phyloP scores from a whole-genome alignment of 1,140 invertebrate genomes.

The Drosophila orosa region DNA sequence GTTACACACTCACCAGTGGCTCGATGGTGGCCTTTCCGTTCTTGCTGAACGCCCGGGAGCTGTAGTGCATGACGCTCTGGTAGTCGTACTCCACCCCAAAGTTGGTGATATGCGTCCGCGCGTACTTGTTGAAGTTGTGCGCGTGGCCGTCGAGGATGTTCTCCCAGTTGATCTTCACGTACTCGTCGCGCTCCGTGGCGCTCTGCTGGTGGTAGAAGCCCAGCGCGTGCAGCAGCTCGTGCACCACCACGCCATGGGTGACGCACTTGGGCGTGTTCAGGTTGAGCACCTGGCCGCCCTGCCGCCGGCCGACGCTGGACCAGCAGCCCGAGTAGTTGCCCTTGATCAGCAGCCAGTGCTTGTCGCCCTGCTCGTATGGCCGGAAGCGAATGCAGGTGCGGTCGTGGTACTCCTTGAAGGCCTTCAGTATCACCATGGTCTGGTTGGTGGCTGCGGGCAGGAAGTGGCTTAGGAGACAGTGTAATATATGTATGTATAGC shows the following conservation, averaged over 20 bases:
- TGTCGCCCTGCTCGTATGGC: slow-evolving; percentile 88
- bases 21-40: slow-evolving; percentile 87
- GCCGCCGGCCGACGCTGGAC: slow-evolving; percentile 89
- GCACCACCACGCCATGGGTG: slow-evolving; percentile 85
- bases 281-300: slow-evolving; percentile 87
- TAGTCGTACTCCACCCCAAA: slow-evolving; percentile 89
- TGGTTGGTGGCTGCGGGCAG: slow-evolving; percentile 74
- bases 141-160: slow-evolving; percentile 88
- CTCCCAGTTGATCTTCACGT: slow-evolving; percentile 87
- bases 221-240: slow-evolving; percentile 89
- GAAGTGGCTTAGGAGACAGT: too few relatives aligned
- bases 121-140: slow-evolving; percentile 90
- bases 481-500: fast-evolving
- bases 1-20: slow-evolving; percentile 85
- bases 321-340: slow-evolving; percentile 91
- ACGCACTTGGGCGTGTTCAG: slow-evolving; percentile 86
- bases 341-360: slow-evolving; percentile 87
- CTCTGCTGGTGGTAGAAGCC: slow-evolving; percentile 92
- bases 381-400: slow-evolving; percentile 90
- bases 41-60: slow-evolving; percentile 87
- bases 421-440: slow-evolving; percentile 86
- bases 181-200: slow-evolving; percentile 88
- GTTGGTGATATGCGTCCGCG: slow-evolving; percentile 87
- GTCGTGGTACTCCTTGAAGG: slow-evolving; percentile 89
- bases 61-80: slow-evolving; percentile 90